These are phyloP conservation scores for Acanthiza pusilla DNA, from an alignment of 2,797 vertebrate genomes.

Conservation along the genomic window DNA sequence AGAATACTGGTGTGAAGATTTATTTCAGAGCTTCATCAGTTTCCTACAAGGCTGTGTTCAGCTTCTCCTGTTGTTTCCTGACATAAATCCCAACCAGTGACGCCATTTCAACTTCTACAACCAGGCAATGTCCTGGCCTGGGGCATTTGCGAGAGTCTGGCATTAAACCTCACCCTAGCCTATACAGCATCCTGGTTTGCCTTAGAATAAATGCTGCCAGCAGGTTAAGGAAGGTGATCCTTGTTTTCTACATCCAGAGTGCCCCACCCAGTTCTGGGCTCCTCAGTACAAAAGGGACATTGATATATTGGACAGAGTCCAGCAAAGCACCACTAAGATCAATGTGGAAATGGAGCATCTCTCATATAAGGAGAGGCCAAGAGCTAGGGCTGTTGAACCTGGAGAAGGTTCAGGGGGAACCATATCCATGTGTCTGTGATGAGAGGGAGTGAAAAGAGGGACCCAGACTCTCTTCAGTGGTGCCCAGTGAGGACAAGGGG, in stretches of 20 bases:
- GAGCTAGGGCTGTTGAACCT: background rate
- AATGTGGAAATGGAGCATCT: background rate
- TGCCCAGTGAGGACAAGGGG: background rate
- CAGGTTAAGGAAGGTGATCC: background rate
- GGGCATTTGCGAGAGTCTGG: background rate
- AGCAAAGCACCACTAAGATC: background rate
- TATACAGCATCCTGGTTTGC: background rate
- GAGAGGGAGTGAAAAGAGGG: background rate
- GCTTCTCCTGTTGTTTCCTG: background rate
- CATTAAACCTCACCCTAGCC: background rate
- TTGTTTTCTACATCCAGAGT: background rate
- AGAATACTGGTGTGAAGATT: background rate
- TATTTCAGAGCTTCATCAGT: background rate
- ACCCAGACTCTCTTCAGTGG: background rate
- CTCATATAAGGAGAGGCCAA: fast-evolving
- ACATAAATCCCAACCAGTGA: background rate
- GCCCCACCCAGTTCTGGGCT: background rate
- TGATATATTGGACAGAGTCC: background rate
- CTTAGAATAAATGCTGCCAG: background rate
- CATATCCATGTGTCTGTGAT: background rate
- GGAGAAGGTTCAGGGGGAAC: background rate
- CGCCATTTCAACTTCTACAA: background rate
- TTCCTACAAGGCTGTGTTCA: background rate
- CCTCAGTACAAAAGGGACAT: background rate
- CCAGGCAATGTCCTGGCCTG: background rate